Conservation (phyloP, 2,888 invertebrate species). For the Dromius quadrimaculatus region DNA sequence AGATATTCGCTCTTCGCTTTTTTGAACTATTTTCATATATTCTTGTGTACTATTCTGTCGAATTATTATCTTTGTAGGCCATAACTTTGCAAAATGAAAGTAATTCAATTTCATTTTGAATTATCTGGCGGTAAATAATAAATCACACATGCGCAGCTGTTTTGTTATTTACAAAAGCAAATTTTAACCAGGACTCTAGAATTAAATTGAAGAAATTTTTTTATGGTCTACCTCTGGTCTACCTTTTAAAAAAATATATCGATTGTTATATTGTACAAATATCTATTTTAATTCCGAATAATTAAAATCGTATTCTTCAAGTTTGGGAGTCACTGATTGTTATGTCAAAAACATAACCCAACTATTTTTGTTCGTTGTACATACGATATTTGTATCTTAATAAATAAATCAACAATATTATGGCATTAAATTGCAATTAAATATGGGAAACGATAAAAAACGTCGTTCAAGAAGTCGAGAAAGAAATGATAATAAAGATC, state of each 20-base stretch:
- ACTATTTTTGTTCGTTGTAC: neutral
- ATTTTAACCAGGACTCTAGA: too few species aligned
- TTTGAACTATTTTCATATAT: conserved; percentile 7
- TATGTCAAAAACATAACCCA: conserved; percentile 23
- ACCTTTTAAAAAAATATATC: too few species aligned
- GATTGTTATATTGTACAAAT: too few species aligned
- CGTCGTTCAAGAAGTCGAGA: conserved; percentile 66
- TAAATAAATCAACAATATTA: neutral
- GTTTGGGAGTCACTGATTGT: neutral
- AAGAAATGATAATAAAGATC: conserved; percentile 57
- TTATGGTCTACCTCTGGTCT: too few species aligned
- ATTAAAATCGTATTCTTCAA: neutral
- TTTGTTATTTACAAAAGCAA: neutral
- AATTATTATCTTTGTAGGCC: neutral
- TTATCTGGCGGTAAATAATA: neutral
- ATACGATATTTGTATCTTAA: neutral
- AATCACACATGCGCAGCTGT: neutral
- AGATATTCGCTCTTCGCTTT: too few species aligned
- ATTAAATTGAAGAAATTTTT: too few species aligned
- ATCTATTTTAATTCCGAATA: neutral
- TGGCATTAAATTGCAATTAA: neutral
- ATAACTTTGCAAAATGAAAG: neutral
- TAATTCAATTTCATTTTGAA: conserved; percentile 22
- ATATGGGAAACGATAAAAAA: conserved; percentile 65
- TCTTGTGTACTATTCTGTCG: neutral